Percentiles rank a stretch among this genome's conserved stretches.
Evolutionary conservation across 2,888 invertebrate genomes (phyloP).

Genomic region (Anthrax anthrax): DNA sequence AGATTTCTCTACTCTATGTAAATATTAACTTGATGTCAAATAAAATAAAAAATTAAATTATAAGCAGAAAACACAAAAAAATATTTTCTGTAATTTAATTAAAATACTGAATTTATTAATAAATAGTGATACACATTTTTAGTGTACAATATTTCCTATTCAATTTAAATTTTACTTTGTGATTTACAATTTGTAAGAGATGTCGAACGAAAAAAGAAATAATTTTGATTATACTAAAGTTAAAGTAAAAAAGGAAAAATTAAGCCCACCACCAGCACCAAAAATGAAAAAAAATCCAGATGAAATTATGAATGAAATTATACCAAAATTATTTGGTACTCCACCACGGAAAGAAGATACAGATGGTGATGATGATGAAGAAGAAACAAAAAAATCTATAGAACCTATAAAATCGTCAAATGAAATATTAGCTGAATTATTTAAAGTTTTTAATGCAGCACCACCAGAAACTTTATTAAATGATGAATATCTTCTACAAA

Average conservation of each 20-base stretch:
- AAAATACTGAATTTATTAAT: too few relatives aligned
- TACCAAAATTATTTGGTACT: slow-evolving; percentile 12
- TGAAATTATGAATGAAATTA: slow-evolving; percentile 26
- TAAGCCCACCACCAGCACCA: slow-evolving; percentile 17
- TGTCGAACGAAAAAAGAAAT: neutral
- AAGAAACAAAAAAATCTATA: slow-evolving; percentile 22
- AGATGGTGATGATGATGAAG: neutral
- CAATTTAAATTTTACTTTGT: too few relatives aligned
- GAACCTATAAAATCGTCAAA: slow-evolving; percentile 30
- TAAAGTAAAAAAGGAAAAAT: slow-evolving; percentile 27
- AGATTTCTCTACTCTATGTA: too few relatives aligned
- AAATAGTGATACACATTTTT: too few relatives aligned
- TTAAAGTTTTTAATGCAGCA: slow-evolving; percentile 51
- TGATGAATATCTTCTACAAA: slow-evolving; percentile 29
- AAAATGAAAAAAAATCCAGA: slow-evolving; percentile 1
- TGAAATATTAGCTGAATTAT: slow-evolving; percentile 66
- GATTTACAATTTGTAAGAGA: too few relatives aligned
- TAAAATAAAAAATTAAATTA: too few relatives aligned
- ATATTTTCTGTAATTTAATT: too few relatives aligned
- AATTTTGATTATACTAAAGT: slow-evolving; percentile 6
- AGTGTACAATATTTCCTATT: too few relatives aligned
- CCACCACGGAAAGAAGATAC: slow-evolving; percentile 6
- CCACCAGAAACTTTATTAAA: slow-evolving; percentile 44
- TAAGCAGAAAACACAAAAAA: too few relatives aligned
- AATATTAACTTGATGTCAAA: too few relatives aligned